Conservation (phyloP, 1,140 invertebrate genomes). For the Drosophila melanica region DNA sequence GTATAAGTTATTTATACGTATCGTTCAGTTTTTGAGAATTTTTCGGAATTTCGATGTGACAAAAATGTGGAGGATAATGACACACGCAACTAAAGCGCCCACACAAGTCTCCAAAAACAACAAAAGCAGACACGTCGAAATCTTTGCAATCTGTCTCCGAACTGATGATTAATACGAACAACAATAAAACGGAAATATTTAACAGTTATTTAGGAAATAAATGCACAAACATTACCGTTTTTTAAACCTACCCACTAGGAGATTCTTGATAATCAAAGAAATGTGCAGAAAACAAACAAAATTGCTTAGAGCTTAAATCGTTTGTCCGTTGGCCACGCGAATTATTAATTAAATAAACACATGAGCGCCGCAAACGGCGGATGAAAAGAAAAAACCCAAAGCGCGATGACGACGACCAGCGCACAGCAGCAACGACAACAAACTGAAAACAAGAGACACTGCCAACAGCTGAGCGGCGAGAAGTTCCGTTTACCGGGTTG, state of each 20-base stretch:
- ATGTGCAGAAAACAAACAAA: not conserved
- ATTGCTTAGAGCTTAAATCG: not conserved
- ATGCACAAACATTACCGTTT: slow-evolving; percentile 8
- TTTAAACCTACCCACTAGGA: not conserved
- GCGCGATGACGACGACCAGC: slow-evolving; percentile 21
- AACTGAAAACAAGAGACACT: slow-evolving; percentile 44
- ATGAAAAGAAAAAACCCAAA: slow-evolving; percentile 7
- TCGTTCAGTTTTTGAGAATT: slow-evolving; percentile 9
- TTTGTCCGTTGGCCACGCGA: slow-evolving; percentile 24
- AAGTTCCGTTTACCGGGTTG: slow-evolving; percentile 37
- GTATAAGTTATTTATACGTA: not conserved
- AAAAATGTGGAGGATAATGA: slow-evolving; percentile 10
- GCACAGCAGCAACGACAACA: slow-evolving; percentile 52
- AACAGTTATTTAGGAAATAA: not conserved
- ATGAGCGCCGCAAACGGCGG: slow-evolving; percentile 7
- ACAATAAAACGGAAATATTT: slow-evolving; percentile 15
- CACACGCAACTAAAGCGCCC: slow-evolving; percentile 2
- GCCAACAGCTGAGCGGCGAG: slow-evolving; percentile 34
- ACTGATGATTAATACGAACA: slow-evolving; percentile 46
- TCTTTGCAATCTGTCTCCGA: slow-evolving; percentile 17
- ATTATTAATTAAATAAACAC: slow-evolving; percentile 41
- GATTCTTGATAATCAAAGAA: slow-evolving; percentile 6
- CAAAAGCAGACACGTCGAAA: slow-evolving; percentile 12
- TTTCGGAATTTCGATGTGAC: slow-evolving; percentile 3
- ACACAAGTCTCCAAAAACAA: slow-evolving; percentile 10